Conservation (phyloP, 1,140 invertebrate genomes). For the Drosophila setifemur region DNA sequence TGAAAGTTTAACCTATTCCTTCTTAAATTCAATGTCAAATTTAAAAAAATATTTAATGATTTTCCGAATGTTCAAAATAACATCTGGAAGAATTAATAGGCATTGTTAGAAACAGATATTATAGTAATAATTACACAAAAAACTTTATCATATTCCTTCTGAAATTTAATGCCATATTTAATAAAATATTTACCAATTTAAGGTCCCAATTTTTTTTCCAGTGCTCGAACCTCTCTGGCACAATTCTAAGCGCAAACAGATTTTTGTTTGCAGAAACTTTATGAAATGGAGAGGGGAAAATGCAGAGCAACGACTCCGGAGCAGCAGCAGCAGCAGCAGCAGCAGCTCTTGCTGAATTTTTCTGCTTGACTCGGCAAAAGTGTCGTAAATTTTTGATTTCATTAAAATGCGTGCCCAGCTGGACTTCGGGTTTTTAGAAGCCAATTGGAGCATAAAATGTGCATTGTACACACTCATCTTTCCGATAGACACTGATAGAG, state of each 20-base stretch:
- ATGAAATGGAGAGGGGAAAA: slow-evolving; percentile 1
- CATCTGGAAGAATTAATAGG: too few relatives aligned
- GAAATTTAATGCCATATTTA: too few relatives aligned
- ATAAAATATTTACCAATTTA: too few relatives aligned
- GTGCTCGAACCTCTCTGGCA: slow-evolving; percentile 34
- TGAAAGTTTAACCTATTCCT: too few relatives aligned
- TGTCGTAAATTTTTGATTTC: slow-evolving; percentile 75
- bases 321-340: slow-evolving; percentile 13
- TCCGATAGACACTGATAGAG: slow-evolving; percentile 1
- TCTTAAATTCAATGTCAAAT: too few relatives aligned
- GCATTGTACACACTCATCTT: slow-evolving; percentile 32
- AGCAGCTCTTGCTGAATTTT: slow-evolving; percentile 41
- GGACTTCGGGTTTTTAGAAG: not conserved
- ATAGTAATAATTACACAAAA: too few relatives aligned
- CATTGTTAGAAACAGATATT: too few relatives aligned
- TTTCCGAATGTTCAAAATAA: too few relatives aligned
- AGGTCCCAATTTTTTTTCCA: too few relatives aligned
- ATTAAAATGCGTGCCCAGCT: slow-evolving; percentile 67
- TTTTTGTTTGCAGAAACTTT: slow-evolving; percentile 56
- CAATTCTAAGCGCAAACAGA: slow-evolving; percentile 69
- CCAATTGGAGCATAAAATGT: slow-evolving; percentile 68
- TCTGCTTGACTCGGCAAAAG: slow-evolving; percentile 68
- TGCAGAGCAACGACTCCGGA: not conserved
- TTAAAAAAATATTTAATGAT: too few relatives aligned
- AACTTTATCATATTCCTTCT: too few relatives aligned